A percentile compares a stretch with the other conserved stretches of the same genome.
Evolutionary conservation across 2,113 vertebrate genomes (phyloP).

Genomic region (Boulengeromyrus knoepffleri): DNA sequence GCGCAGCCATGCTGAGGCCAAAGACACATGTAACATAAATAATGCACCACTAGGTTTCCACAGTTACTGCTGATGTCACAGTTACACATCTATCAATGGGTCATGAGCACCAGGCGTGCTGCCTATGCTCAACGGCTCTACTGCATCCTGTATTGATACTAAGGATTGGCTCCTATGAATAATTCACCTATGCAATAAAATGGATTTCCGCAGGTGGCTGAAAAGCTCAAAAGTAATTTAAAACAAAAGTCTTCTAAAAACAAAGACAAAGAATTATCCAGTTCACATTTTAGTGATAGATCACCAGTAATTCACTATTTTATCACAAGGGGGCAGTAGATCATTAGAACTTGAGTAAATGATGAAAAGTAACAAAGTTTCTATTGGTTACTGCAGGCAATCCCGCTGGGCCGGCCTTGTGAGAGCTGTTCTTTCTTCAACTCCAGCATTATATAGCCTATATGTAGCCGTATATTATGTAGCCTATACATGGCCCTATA

Average conservation of each 20-base stretch:
- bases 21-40: not conserved
- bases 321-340: conserved; percentile 45
- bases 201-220: not conserved
- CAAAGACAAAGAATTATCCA: not conserved
- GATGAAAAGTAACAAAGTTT: not conserved
- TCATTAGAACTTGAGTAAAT: not conserved
- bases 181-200: not conserved
- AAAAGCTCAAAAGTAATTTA: not conserved
- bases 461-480: not conserved
- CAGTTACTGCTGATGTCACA: not conserved
- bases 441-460: not conserved
- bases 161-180: not conserved
- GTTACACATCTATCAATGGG: not conserved
- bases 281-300: not conserved
- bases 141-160: not conserved
- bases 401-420: not conserved
- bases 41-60: not conserved
- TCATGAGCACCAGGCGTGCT: not conserved
- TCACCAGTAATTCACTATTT: not conserved
- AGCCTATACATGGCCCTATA: not conserved
- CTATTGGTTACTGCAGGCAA: not conserved
- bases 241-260: not conserved
- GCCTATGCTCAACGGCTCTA: not conserved
- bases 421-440: not conserved
- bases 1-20: not conserved